Conservation (phyloP, 1,140 invertebrate species). For the Kradibia gibbosae region DNA sequence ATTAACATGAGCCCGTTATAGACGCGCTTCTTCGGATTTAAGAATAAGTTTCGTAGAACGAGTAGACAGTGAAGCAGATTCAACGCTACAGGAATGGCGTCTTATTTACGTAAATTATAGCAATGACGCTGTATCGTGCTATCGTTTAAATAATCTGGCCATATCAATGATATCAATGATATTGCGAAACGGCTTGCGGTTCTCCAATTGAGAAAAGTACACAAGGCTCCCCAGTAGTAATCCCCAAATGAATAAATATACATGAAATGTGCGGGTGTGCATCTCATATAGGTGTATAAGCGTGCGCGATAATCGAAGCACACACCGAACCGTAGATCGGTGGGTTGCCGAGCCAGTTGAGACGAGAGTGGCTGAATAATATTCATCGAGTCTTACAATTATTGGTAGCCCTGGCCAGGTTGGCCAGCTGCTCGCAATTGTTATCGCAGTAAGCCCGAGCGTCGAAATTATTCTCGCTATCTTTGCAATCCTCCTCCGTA, state of each 20-base stretch:
- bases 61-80: slow-evolving; percentile 27
- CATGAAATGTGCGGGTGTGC: too few relatives aligned
- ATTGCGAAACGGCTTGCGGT: too few relatives aligned
- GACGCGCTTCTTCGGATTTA: not conserved
- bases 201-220: too few relatives aligned
- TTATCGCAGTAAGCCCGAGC: slow-evolving; percentile 39
- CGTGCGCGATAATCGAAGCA: too few relatives aligned
- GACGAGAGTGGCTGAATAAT: not conserved
- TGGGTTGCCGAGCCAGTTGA: too few relatives aligned
- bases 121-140: not conserved
- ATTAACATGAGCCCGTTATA: slow-evolving; percentile 32
- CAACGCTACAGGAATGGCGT: slow-evolving; percentile 23
- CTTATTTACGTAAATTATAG: not conserved
- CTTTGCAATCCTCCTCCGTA: slow-evolving; percentile 59
- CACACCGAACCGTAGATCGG: too few relatives aligned
- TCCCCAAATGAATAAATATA: too few relatives aligned
- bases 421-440: slow-evolving; percentile 33
- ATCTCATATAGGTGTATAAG: too few relatives aligned
- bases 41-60: slow-evolving; percentile 13
- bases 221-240: too few relatives aligned
- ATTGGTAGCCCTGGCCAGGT: not conserved
- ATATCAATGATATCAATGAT: too few relatives aligned
- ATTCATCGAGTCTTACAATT: slow-evolving; percentile 12
- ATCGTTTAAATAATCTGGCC: not conserved
- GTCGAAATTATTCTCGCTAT: slow-evolving; percentile 56